These are phyloP conservation scores for Geodia barretti DNA, from an alignment of 37 sponge, comb jelly and placozoan genomes.

Conservation along the genomic window DNA sequence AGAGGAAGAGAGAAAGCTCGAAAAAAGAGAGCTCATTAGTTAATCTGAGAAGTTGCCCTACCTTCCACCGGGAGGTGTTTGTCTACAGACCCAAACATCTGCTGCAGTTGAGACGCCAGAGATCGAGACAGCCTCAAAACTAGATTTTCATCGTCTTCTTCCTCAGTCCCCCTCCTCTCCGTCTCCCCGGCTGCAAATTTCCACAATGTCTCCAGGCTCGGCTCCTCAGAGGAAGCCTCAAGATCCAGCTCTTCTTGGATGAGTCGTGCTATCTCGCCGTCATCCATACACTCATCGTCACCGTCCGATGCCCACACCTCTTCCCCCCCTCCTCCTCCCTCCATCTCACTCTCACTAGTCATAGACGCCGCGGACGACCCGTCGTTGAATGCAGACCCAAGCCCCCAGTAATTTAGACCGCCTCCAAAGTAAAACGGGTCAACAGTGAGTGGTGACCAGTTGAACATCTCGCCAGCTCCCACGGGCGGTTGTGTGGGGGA, in stretches of 20 bases:
- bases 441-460: not conserved
- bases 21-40: not conserved
- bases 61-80: constrained; percentile 30
- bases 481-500: not conserved
- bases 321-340: constrained; percentile 15
- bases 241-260: constrained; percentile 20
- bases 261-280: constrained; percentile 17
- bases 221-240: not conserved
- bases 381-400: not conserved
- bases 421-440: not conserved
- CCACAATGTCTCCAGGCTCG: not conserved
- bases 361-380: not conserved
- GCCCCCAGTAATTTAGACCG: not conserved
- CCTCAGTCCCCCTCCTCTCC: not conserved
- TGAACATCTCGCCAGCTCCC: not conserved
- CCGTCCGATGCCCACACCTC: not conserved
- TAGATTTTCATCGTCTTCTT: constrained; percentile 50
- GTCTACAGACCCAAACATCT: constrained; percentile 63
- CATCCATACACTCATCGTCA: constrained; percentile 15
- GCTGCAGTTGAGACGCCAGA: constrained; percentile 59
- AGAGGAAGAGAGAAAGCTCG: too few species aligned
- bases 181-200: not conserved
- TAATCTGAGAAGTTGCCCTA: too few species aligned
- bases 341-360: not conserved
- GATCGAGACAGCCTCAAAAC: constrained; percentile 47